Evolutionary conservation across 1,140 invertebrate species (phyloP), one percentile per base, ranked within the genome.

Genomic region (Magallana angulata): DNA sequence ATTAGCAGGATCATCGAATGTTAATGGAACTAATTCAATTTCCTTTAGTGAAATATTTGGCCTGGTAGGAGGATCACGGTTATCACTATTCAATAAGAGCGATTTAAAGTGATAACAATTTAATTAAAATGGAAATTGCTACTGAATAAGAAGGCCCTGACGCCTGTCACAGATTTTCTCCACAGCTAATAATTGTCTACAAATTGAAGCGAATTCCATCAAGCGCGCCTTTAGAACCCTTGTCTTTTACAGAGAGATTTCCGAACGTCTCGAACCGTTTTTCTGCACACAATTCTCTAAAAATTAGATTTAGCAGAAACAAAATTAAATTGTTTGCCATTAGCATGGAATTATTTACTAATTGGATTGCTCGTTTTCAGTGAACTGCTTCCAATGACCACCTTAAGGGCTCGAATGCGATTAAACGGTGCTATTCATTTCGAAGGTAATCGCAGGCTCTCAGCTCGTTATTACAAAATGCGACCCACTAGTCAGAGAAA

Each of bases 81-180:
- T 57, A 58, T 84, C 85, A 82, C 86, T 84, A 89, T 89, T 89
- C 88, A 87, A 89, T 89, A 89, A 89, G 82, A 84, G 58, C 88
- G 88, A 89, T 89, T 92, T 90, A 90, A 89, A 89, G 91, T 87
- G 92, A 93, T 93, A 91, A 90, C 80, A 91, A 93, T 92, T 93
- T 92, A 91, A 93, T 93, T 93, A 93, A 93, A 93, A 93, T 93
- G 92, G 92, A 92, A 93, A 93, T 91, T 88, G 76, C 88, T 87
- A 89, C 85, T 87, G 80, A 85, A 85, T 88, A 84, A 71, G 85
- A 88, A 89, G 88, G 84, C 84, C 85, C 85, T 57, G 59, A 56
- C 18, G 18, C 88, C 84, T 89, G 88, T 89, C 85, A 64, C 18
- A 57, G 68, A 84, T 86, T 86, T 89, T 82, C 59, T 86, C 60